A percentile compares a stretch with the other conserved stretches of the same genome.
These are phyloP conservation scores for Eptatretus burgeri DNA, from an alignment of 2,113 vertebrate species.

Conservation along the genomic window DNA sequence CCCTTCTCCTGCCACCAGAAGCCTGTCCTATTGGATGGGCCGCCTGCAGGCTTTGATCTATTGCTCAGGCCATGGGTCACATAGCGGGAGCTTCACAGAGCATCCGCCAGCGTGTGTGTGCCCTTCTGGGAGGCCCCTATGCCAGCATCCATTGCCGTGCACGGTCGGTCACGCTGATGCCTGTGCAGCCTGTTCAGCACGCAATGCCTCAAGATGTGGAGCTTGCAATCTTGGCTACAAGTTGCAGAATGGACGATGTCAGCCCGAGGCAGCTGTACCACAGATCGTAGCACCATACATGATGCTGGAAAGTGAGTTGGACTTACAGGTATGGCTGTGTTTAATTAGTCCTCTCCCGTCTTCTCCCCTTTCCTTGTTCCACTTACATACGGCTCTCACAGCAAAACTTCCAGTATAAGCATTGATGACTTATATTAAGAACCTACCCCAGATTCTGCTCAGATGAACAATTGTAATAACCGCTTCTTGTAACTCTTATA, in stretches of 20 bases:
- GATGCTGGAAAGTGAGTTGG: neutral
- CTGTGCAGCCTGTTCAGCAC: neutral
- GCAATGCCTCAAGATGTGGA: neutral
- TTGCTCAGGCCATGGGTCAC: constrained; percentile 2
- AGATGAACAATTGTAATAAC: no score
- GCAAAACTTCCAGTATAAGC: no score
- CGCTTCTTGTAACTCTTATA: no score
- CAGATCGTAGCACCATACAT: neutral
- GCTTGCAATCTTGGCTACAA: neutral
- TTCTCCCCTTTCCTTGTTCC: no score
- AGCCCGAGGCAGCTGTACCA: neutral
- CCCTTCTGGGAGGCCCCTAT: neutral
- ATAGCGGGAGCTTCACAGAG: neutral
- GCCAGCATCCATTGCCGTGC: constrained; percentile 2
- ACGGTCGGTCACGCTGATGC: neutral
- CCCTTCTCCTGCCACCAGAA: neutral
- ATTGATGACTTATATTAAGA: no score
- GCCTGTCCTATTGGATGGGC: neutral
- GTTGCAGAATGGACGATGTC: neutral
- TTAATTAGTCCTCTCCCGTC: no score
- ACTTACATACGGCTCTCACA: no score
- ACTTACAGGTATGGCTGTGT: neutral
- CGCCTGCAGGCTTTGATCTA: constrained; percentile 5
- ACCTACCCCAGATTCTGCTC: no score
- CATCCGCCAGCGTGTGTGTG: neutral